These are phyloP conservation scores for Rhyacophila brunnea DNA, from an alignment of 1,140 invertebrate species.

Conservation along the genomic window DNA sequence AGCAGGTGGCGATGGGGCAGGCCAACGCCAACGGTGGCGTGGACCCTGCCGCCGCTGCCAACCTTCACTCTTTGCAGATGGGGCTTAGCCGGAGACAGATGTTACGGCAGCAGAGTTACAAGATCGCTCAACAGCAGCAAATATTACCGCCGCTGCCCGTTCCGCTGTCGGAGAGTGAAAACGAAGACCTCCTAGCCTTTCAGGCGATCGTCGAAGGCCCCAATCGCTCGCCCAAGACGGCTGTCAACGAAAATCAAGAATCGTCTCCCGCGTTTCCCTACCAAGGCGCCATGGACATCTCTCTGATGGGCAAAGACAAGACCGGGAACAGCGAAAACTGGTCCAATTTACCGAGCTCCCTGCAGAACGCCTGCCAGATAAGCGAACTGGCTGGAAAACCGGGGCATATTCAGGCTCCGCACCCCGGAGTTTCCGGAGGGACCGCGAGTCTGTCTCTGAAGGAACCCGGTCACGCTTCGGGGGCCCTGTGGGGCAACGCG, in stretches of 20 bases:
- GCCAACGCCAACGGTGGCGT: slow-evolving; percentile 40
- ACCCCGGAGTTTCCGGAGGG: slow-evolving; percentile 35
- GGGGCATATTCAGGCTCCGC: slow-evolving; percentile 33
- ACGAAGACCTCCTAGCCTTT: slow-evolving; percentile 60
- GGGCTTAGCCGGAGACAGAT: slow-evolving; percentile 66
- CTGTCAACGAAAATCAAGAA: slow-evolving; percentile 42
- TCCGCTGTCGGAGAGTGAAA: slow-evolving; percentile 57
- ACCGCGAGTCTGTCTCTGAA: slow-evolving; percentile 24
- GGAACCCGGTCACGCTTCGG: slow-evolving; percentile 37
- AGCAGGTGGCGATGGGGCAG: slow-evolving; percentile 66
- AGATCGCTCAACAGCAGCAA: slow-evolving; percentile 74
- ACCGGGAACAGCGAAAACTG: slow-evolving; percentile 58
- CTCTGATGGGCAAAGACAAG: slow-evolving; percentile 50
- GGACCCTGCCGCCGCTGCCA: slow-evolving; percentile 41
- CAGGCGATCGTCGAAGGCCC: slow-evolving; percentile 57
- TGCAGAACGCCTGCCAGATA: slow-evolving; percentile 62
- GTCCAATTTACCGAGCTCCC: slow-evolving; percentile 56
- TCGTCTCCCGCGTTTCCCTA: slow-evolving; percentile 45
- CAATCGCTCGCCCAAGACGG: slow-evolving; percentile 43
- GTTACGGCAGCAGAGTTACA: slow-evolving; percentile 76
- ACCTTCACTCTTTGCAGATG: slow-evolving; percentile 48
- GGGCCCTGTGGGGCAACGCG: slow-evolving; percentile 44
- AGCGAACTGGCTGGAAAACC: slow-evolving; percentile 50
- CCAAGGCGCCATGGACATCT: slow-evolving; percentile 54
- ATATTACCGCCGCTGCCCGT: slow-evolving; percentile 60